phyloP scores from a whole-genome alignment of 1,140 invertebrate species.

The Chironomus striatipennis region DNA sequence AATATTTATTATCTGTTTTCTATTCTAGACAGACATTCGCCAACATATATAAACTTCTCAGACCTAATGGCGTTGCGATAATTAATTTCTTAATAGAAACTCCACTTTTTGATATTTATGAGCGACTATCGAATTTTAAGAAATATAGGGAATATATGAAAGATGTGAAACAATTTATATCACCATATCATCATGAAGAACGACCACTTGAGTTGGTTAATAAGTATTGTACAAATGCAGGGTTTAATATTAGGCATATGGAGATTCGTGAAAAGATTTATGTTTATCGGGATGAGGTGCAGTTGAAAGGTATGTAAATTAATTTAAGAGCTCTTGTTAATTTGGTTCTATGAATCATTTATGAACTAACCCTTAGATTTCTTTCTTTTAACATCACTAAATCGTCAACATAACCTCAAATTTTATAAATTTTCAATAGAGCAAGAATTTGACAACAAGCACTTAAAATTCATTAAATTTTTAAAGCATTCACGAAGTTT shows the following conservation, averaged over 20 bases:
- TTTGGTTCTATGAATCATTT: no score
- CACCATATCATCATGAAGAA: constrained; percentile 52
- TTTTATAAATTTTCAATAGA: no score
- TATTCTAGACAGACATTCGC: constrained; percentile 48
- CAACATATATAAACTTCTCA: constrained; percentile 56
- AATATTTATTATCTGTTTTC: neutral
- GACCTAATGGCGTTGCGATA: constrained; percentile 56
- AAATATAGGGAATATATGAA: constrained; percentile 60
- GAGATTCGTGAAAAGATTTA: constrained; percentile 53
- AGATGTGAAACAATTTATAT: constrained; percentile 54
- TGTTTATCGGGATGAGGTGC: constrained; percentile 50
- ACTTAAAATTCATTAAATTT: no score
- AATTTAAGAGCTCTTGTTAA: no score
- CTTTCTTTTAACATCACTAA: no score
- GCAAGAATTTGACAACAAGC: no score
- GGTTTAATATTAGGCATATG: constrained; percentile 57
- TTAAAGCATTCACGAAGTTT: neutral
- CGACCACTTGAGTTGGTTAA: constrained; percentile 54
- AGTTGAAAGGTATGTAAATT: constrained; percentile 45
- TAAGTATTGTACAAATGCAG: constrained; percentile 50
- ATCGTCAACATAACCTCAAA: no score
- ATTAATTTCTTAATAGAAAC: constrained; percentile 61
- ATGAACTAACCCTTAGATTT: no score
- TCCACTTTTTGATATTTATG: constrained; percentile 61
- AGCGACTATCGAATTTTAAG: constrained; percentile 45